Conservation (phyloP, 2,797 vertebrate genomes). For the Synaphobranchus kaupii region DNA sequence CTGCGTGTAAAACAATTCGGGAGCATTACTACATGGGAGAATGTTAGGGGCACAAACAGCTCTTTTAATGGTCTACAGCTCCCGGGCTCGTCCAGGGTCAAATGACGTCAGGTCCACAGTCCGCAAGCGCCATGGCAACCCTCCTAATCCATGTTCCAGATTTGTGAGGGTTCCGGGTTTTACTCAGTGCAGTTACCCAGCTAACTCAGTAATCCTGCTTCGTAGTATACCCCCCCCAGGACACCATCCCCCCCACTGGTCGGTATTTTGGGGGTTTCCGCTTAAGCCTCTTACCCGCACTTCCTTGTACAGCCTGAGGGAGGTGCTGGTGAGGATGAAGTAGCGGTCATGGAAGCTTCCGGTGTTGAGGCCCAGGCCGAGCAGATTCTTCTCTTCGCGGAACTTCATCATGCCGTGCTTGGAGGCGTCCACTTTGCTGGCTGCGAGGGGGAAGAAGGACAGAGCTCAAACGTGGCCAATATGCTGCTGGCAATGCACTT, state of each 20-base stretch:
- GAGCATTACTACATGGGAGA: neutral
- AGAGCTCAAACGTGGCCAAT: neutral
- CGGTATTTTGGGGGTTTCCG: no score
- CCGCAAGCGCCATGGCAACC: neutral
- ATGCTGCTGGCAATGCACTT: neutral
- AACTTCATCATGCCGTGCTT: slow-evolving; percentile 93
- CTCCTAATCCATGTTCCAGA: neutral
- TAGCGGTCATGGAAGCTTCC: slow-evolving; percentile 88
- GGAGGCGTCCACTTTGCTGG: slow-evolving; percentile 80
- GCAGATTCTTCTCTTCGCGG: slow-evolving; percentile 83
- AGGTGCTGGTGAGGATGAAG: slow-evolving; percentile 85
- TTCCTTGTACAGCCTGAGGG: slow-evolving; percentile 90
- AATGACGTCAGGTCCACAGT: neutral
- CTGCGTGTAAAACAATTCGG: slow-evolving; percentile 29
- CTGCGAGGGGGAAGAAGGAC: slow-evolving; percentile 54
- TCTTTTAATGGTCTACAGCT: neutral
- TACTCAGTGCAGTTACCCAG: no score
- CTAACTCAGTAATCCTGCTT: no score
- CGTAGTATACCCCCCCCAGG: no score
- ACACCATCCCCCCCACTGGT: neutral
- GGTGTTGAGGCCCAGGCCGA: slow-evolving; percentile 78
- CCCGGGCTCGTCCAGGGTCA: neutral
- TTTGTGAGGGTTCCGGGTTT: no score
- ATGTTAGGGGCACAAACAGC: neutral
- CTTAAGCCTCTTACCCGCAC: slow-evolving; percentile 76